Evolutionary conservation across 2,888 invertebrate genomes (phyloP).

Genomic region (Heteromyza rotundicornis): DNA sequence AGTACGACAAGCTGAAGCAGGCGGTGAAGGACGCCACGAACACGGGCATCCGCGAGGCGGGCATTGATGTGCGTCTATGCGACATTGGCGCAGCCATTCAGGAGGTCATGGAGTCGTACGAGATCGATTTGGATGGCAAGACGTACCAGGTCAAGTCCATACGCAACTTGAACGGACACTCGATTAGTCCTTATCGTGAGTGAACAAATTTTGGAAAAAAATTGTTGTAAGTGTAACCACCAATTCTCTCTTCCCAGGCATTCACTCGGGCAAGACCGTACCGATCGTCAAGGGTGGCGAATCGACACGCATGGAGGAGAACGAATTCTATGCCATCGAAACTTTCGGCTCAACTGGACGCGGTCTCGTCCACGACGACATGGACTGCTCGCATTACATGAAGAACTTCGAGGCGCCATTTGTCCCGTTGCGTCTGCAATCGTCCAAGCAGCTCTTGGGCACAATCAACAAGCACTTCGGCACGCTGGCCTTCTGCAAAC

Average conservation of each 20-base stretch:
- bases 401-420: conserved; percentile 94
- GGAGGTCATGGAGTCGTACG: conserved; percentile 99
- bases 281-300: conserved; percentile 99
- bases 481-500: conserved; percentile 97
- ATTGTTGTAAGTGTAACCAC: too few species aligned
- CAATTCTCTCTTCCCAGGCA: too few species aligned
- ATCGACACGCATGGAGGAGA: conserved; percentile 97
- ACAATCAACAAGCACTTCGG: conserved; percentile 96
- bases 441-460: conserved; percentile 90
- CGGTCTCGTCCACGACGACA: conserved; percentile 95
- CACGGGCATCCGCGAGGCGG: conserved; percentile 93
- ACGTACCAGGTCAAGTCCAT: conserved; percentile 96
- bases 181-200: conserved; percentile 97
- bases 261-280: conserved; percentile 97
- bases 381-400: conserved; percentile 99
- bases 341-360: conserved; percentile 98
- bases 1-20: conserved; percentile 91
- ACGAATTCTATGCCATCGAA: conserved; percentile 99
- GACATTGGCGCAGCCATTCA: conserved; percentile 97
- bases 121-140: conserved; percentile 96
- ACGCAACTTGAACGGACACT: conserved; percentile 97
- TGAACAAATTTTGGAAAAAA: too few species aligned
- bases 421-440: conserved; percentile 89
- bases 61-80: conserved; percentile 96
- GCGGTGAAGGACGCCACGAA: conserved; percentile 99